Base-by-base conservation (phyloP, 1,140 invertebrate species). In the Nilaparvata lugens region DNA sequence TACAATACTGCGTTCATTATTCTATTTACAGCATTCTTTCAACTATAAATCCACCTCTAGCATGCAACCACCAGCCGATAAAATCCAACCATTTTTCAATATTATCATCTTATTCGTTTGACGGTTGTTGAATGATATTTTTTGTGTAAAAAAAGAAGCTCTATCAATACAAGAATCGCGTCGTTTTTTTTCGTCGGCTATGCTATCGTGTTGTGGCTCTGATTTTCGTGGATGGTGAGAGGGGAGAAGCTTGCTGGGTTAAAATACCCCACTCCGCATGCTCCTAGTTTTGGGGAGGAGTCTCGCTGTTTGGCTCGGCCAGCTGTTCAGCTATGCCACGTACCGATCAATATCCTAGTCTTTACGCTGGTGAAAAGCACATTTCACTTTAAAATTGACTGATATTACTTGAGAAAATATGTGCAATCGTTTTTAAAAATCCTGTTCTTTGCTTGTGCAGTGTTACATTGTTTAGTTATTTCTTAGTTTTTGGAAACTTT, bases 271-370 rank as follows among this genome's bases (percentile, higher is more conserved):
- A n/a, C 59, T 16, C 51, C 52, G 28, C 59, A 40, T 18, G 31
- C 59, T 24, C 14, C 48, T 19, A 19, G 19, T 51, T 21, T 24
- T 13, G 60, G 60, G 61, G 61, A 58, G 55, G n/a, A n/a, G 16
- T 40, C 28, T 23, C 61, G 56, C 18, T 52, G 18, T 23, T 23
- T 40, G 55, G 45, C 51, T n/a, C 48, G 52, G 61, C 61, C 61
- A 16, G 31, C 55, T 19, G 24, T 23, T 51, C 16, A 42, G 16
- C 45, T 21, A 51, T 52, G 61, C 61, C 61, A 62, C 61, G 56
- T 58, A 38, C 61, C 28, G 61, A 62, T 62, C 61, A 62, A 62
- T 62, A 62, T 52, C 24, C 43, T 31, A 57, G 38, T 7, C 42
- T 40, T 31, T 52, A 11, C 40, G 18, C 16, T 48, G 23, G 16